Base-by-base conservation (phyloP, 2,113 vertebrate genomes). In the Trichechus manatus region DNA sequence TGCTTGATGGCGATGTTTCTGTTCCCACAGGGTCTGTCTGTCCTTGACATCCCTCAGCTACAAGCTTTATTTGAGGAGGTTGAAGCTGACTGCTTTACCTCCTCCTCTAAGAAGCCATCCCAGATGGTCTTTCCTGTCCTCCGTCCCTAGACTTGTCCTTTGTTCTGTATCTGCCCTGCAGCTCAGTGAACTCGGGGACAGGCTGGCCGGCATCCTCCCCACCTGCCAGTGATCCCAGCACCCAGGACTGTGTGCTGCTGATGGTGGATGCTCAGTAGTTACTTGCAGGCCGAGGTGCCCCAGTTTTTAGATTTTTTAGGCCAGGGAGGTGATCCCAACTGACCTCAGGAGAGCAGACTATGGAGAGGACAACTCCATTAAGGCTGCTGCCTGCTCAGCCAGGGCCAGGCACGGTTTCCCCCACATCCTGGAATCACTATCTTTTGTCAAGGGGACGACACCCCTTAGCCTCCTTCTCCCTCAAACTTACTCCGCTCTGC, bases 161-260 rank as follows among this genome's bases (percentile, higher is more conserved):
- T 36, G 53, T 61, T 9, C 23, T 44, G 22, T 33, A 15, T 27
- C 39, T 66, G 17, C 31, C 15, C 42, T n/a, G 29, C 2, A 27
- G 56, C 15, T 42, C 22, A 13, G 17, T 39, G 42, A 19, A 13
- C 27, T n/a, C 44, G 33, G 53, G 75, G 5, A 53, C 19, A 68
- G 25, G 31, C 15, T 5, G 7, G 27, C 22, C 27, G 33, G 22
- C 33, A 13, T 11, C 20, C n/a, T n/a, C 3, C 6, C 17, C 63
- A 20, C 14, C 36, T 70, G 14, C 25, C 5, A 2, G 6, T 2
- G 13, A 9, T 19, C 72, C 4, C 13, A 63, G 20, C 0, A 0
- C 8, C 77, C 23, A 53, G 25, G 9, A 44, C 85, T 4, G 1
- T 31, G 36, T 29, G 44, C 31, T 7, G 5, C 7, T 1, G 42